Conservation (phyloP, 1,140 invertebrate species). For the Holcopasites calliopsidis region DNA sequence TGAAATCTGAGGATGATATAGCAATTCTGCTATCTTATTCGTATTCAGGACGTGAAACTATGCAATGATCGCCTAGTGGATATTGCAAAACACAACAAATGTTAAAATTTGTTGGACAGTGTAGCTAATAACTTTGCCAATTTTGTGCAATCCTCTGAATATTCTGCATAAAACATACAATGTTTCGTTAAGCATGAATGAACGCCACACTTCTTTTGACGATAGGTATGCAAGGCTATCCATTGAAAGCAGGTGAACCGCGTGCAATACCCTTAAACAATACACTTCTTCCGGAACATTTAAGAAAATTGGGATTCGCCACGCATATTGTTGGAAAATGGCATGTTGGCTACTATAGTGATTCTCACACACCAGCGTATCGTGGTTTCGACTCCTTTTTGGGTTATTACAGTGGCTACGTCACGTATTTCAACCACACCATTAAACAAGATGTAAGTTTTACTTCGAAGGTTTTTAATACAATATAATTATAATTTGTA, state of each 20-base stretch:
- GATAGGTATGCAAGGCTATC: conserved; percentile 84
- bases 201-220: too few relatives aligned
- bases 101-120: too few relatives aligned
- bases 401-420: conserved; percentile 84
- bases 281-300: conserved; percentile 81
- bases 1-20: too few relatives aligned
- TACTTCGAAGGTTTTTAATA: background rate
- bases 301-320: conserved; percentile 72
- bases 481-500: too few relatives aligned
- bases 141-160: too few relatives aligned
- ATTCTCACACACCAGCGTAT: conserved; percentile 79
- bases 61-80: too few relatives aligned
- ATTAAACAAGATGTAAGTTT: conserved; percentile 73
- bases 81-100: too few relatives aligned
- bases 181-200: too few relatives aligned
- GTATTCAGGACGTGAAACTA: too few relatives aligned
- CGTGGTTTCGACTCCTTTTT: conserved; percentile 84
- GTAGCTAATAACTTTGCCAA: too few relatives aligned
- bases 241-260: conserved; percentile 80
- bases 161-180: too few relatives aligned
- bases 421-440: conserved; percentile 81
- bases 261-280: conserved; percentile 81
- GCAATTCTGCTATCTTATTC: too few relatives aligned
- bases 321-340: conserved; percentile 78
- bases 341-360: conserved; percentile 74